Percentiles rank a stretch among this genome's conserved stretches.
phyloP scores from a whole-genome alignment of 2,888 invertebrate genomes.

The Lissonota sp. region DNA sequence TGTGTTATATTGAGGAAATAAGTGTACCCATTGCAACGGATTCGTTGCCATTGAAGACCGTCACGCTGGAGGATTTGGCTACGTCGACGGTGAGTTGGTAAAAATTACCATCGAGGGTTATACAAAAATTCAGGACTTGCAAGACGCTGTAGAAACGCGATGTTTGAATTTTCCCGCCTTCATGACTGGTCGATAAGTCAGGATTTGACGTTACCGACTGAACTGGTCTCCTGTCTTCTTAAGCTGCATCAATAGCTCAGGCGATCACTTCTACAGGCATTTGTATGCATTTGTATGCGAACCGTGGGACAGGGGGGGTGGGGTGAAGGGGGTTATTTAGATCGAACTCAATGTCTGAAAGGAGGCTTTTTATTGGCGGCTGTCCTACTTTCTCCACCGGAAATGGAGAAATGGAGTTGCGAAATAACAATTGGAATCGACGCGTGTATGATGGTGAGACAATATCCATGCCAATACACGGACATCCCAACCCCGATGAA shows the following conservation, averaged over 20 bases:
- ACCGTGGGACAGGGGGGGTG: neutral
- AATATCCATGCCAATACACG: slow-evolving; percentile 5
- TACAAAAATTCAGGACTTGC: no score
- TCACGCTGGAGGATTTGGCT: slow-evolving; percentile 48
- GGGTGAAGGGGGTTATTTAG: neutral
- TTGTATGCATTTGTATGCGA: no score
- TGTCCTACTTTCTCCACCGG: slow-evolving; percentile 65
- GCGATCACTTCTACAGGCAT: no score
- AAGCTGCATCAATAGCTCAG: no score
- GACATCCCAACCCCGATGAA: no score
- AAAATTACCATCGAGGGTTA: no score
- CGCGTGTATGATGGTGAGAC: slow-evolving; percentile 40
- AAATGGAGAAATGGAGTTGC: slow-evolving; percentile 70
- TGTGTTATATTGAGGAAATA: slow-evolving; percentile 54
- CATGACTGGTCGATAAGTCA: no score
- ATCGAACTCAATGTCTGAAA: slow-evolving; percentile 58
- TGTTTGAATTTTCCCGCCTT: no score
- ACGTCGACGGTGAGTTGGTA: slow-evolving; percentile 45
- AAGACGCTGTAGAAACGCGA: no score
- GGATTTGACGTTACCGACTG: no score
- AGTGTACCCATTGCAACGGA: slow-evolving; percentile 18
- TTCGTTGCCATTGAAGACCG: slow-evolving; percentile 30
- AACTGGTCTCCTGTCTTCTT: no score
- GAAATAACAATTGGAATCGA: slow-evolving; percentile 67
- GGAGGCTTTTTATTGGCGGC: slow-evolving; percentile 66